Evolutionary conservation across 2,113 vertebrate genomes (phyloP), one percentile per base, ranked within the genome.

Genomic region (Zapornia atra): DNA sequence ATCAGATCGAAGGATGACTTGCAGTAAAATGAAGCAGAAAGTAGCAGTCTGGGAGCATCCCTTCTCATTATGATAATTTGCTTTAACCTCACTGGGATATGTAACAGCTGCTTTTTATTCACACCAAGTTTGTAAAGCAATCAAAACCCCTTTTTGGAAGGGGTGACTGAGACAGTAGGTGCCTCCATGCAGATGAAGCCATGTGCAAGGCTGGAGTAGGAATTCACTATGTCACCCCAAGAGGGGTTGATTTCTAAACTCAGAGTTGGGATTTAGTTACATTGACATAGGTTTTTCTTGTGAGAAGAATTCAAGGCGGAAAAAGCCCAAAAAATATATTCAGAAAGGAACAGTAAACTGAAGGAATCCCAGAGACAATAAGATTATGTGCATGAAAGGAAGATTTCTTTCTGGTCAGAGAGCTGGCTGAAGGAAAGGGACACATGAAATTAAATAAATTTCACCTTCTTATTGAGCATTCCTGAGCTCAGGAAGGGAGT

Each of bases 281-380:
- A 7, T 8, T 31, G 26, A 33, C 9, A 70, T 6, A 34, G 18
- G 18, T 9, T 29, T 25, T 54, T 28, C 60, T 59, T 38, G 28
- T 59, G 11, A 77, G 28, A 73, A 77, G 7, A 57, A 70, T 70
- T 88, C 29, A 70, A 59, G 31, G 10, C 65, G 3, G 10, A 56
- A 36, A 56, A 72, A 51, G 0, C 0, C 48, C 48, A 48, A 3
- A 5, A 25, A 22, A 21, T 36, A 2, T 46, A 77, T 66, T 77
- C 4, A 1, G 13, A 86, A 83, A 12, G 3, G 15, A 77, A 33
- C 0, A 2, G 10, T 73, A 71, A 87, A 5, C 29, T 4, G 14
- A 90, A 2, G 1, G 13, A 70, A 5, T 51, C 25, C 8, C n/a
- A 86, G 50, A 50, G 9, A 76, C 7, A 54, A 21, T 4, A 50